phyloP scores from a whole-genome alignment of 2,888 invertebrate genomes.

The Eristalinus aeneus region DNA sequence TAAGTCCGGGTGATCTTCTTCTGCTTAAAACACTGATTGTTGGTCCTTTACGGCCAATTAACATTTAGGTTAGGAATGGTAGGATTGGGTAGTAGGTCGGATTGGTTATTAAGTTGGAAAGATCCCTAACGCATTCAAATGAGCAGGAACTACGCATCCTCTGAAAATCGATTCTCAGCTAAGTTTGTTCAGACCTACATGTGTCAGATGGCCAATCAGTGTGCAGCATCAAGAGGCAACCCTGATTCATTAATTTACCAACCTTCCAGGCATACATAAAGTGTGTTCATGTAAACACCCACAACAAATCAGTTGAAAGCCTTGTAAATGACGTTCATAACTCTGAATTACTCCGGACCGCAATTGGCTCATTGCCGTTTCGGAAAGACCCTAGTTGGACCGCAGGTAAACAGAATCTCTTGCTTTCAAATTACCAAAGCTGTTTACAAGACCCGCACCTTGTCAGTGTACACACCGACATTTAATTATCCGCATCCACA shows the following conservation, averaged over 20 bases:
- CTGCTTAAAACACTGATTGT: too few species aligned
- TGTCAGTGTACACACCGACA: slow-evolving; percentile 28
- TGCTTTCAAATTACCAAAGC: neutral
- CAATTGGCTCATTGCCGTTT: neutral
- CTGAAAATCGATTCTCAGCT: neutral
- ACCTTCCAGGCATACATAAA: neutral
- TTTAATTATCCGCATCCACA: slow-evolving; percentile 46
- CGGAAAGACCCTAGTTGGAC: neutral
- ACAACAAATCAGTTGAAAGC: neutral
- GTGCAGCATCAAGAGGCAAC: neutral
- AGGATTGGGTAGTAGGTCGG: too few species aligned
- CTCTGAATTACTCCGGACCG: neutral
- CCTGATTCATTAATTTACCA: neutral
- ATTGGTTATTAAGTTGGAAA: too few species aligned
- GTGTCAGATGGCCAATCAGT: neutral
- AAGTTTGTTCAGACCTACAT: neutral
- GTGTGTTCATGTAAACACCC: neutral
- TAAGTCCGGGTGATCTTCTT: too few species aligned
- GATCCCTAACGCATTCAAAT: too few species aligned
- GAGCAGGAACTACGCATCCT: too few species aligned
- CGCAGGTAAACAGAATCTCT: neutral
- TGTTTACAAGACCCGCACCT: slow-evolving; percentile 12
- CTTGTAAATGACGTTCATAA: neutral
- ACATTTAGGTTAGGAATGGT: too few species aligned
- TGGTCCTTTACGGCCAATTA: too few species aligned